These are phyloP conservation scores for Lanius collurio DNA, from an alignment of 2,113 vertebrate genomes.

Conservation along the genomic window DNA sequence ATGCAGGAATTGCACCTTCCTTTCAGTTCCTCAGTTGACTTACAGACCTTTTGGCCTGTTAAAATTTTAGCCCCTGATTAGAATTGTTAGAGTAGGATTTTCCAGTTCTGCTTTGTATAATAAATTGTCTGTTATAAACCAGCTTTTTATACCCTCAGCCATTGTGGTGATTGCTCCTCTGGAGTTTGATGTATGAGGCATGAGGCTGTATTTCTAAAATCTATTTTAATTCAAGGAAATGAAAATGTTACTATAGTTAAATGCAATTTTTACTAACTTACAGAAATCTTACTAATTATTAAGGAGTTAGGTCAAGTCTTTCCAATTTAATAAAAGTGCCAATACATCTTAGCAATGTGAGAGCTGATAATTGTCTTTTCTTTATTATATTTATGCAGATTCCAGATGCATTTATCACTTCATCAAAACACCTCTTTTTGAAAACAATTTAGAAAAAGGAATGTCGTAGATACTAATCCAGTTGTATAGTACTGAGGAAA, in stretches of 20 bases:
- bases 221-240: not conserved
- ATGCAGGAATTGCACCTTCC: not conserved
- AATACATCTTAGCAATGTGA: not conserved
- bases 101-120: not conserved
- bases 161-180: not conserved
- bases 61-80: not conserved
- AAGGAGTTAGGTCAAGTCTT: not conserved
- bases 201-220: not conserved
- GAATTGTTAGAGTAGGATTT: not conserved
- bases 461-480: not conserved
- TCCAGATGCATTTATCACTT: not conserved
- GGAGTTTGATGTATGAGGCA: not conserved
- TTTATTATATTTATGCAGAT: not conserved
- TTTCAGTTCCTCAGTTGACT: not conserved
- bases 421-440: not conserved
- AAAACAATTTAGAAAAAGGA: not conserved
- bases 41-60: not conserved
- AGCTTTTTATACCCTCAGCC: not conserved
- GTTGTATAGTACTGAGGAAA: not conserved
- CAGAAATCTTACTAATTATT: not conserved
- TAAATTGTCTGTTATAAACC: not conserved
- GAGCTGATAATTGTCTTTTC: not conserved
- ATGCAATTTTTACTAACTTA: not conserved
- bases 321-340: not conserved
- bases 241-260: not conserved